Evolutionary conservation across 2,888 invertebrate genomes (phyloP), one percentile per base, ranked within the genome.

Genomic region (Andricus curvator): DNA sequence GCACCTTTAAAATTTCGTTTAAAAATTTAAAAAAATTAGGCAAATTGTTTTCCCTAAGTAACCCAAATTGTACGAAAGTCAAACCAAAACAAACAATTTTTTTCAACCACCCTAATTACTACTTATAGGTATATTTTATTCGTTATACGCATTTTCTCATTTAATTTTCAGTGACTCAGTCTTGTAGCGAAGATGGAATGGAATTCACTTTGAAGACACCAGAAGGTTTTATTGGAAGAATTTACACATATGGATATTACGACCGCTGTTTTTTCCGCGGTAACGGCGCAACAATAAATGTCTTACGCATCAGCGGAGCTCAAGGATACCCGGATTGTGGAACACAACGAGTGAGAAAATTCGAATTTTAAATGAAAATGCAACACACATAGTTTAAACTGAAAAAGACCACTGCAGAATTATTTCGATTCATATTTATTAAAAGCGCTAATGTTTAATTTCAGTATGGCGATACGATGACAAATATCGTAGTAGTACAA

Each of bases 311-410:
- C 80, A 97, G 97, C 87, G 97, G 98, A 22, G 96, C 97, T 3
- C 97, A 97, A 92, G 98, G 98, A n/a, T 98, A 97, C 92, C 98
- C 98, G 0, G 97, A 98, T 93, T 98, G 98, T 93, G 98, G 98
- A 68, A 98, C 98, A 4, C 97, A 97, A 91, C 94, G 96, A 92
- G 97, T 97, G 92, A 89, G 86, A 37, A 66, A 15, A 64, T 33
- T 25, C 11, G 13, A 67, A n/a, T 9, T 33, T n/a, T 11, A 20
- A 9, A n/a, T n/a, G n/a, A 56, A 56, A n/a, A n/a, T 56, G 11
- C n/a, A n/a, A 4, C 9, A n/a, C 9, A n/a, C n/a, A 56, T n/a
- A n/a, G 56, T 56, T n/a, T 8, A 11, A 56, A 56, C 11, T 11
- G n/a, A 56, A 56, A 56, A 56, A n/a, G 2, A 11, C 20, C 4